Base-by-base conservation (phyloP, 2,888 invertebrate species). In the Chromoteleia sp. region DNA sequence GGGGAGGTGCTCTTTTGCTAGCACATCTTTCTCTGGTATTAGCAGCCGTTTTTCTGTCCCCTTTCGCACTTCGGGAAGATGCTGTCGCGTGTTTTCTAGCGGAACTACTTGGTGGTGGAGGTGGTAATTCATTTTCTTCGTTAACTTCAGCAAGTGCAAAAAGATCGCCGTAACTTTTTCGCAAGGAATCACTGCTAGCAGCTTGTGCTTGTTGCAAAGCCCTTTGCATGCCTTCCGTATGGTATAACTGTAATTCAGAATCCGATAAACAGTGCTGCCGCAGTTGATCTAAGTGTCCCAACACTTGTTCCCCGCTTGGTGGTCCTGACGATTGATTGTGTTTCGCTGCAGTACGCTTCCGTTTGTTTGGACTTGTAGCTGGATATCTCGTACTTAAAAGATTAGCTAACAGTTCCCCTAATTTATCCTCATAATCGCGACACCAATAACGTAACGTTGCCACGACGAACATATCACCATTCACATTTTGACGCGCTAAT, bases 361-460 rank as follows among this genome's bases (percentile, higher is more conserved):
- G 94, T 92, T 98, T 98, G 89, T 97, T 97, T 5, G 98, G 98
- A 83, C 97, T 97, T 30, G 97, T 96, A 74, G 96, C 96, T 65
- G 97, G 97, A 92, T 96, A 97, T 88, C 97, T 94, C 81, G 96
- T 96, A 89, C 95, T 96, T 88, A 97, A 93, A 77, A 97, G 92
- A 86, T 95, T 95, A 56, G 96, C 95, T 78, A 97, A 94, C 83
- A 97, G 93, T 92, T 97, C 97, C 3, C 95, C 96, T 76, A 97
- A 94, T 91, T 96, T 97, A 87, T 98, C 98, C 88, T 98, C 97
- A 88, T 96, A 95, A 87, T 97, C 97, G 88, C 97, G 96, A 92
- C 97, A 98, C 99, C 98, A 99, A 92, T 96, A 97, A 88, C 98
- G 96, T 84, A 99, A 93, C 39, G 97, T 95, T 2, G 98, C 97